Evolutionary conservation across 2,888 invertebrate genomes (phyloP), one percentile per base, ranked within the genome.

Genomic region (Lamellibrachia satsuma): DNA sequence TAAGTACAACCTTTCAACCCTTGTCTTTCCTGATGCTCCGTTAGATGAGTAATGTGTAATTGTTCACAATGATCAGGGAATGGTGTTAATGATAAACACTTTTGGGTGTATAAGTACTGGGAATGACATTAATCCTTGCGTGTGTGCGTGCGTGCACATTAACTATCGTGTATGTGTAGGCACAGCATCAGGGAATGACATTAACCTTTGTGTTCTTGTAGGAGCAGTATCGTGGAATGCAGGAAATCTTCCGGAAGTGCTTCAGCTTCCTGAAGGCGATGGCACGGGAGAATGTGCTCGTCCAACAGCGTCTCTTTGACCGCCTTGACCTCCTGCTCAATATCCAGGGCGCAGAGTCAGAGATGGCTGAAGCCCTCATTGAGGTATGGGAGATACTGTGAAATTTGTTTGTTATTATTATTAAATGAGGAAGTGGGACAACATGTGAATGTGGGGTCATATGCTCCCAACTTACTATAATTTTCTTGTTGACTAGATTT

Each of bases 221-320:
- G 95, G 95, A 95, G 39, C 96, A 96, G 93, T 96, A 96, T 94
- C 94, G 95, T 57, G 96, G 96, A 1, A 93, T 95, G 90, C 93
- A 94, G 90, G 93, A 93, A 75, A 95, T 96, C 51, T 96, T 96
- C 93, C 93, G 96, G 94, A 95, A 95, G 94, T 95, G 95, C 7
- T 96, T 96, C 93, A 93, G 93, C 39, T 93, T 96, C 92, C 94
- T 96, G 93, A 94, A 95, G 92, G 93, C 94, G 75, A 94, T 96
- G 94, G 95, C 96, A 0, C 93, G 95, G 9, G 95, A 95, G 15
- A 96, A 96, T 93, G 94, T 93, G n/a, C 93, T 94, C 7, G 96
- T 96, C 7, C 96, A 96, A 93, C 94, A 95, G 91, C 94, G 96
- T 11, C 94, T 96, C 93, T 96, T 96, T 94, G 95, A 96, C 93